Evolutionary conservation across 2,113 vertebrate species (phyloP), one percentile per base, ranked within the genome.

Genomic region (Carlito syrichta): DNA sequence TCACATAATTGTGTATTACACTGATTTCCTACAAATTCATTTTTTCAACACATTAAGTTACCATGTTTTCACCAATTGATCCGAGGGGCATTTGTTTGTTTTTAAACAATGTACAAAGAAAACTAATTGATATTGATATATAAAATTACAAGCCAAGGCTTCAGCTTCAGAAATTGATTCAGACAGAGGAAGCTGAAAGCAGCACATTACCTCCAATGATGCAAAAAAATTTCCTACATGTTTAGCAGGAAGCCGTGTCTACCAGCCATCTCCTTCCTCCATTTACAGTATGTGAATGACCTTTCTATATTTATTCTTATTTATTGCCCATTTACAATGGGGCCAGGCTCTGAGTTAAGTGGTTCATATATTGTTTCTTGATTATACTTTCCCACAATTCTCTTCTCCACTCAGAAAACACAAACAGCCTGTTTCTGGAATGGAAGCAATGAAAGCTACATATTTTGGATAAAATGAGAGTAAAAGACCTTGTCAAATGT

Each of bases 401-500:
- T 38, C 38, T 78, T 60, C 92, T 32, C 54, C 92, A 58, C 85
- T 85, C 74, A 95, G 68, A 96, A 95, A 62, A 60, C 56, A 94
- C 50, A 96, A 96, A 38, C 40, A 78, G 94, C 0, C 8, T 54
- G 69, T 91, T 96, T 96, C 30, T 48, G 77, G 69, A 97, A 98
- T 92, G 81, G 43, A 95, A 95, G 85, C 0, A 1, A 95, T 86
- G 43, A 71, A 32, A 56, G 91, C 90, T 97, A 74, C 78, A 95
- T 84, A 56, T 89, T 96, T 88, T 66, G 30, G 56, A 76, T 88
- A 73, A 97, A 89, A 96, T 56, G 45, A 25, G 45, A 95, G 77
- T 73, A 89, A 68, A 96, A 82, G 91, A 87, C 69, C 30, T 12
- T 20, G 76, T 94, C 95, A 82, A 23, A 93, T 74, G 45, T 63